Evolutionary conservation across 2,113 vertebrate genomes (phyloP).

Genomic region (Neolamprologus variostigma): DNA sequence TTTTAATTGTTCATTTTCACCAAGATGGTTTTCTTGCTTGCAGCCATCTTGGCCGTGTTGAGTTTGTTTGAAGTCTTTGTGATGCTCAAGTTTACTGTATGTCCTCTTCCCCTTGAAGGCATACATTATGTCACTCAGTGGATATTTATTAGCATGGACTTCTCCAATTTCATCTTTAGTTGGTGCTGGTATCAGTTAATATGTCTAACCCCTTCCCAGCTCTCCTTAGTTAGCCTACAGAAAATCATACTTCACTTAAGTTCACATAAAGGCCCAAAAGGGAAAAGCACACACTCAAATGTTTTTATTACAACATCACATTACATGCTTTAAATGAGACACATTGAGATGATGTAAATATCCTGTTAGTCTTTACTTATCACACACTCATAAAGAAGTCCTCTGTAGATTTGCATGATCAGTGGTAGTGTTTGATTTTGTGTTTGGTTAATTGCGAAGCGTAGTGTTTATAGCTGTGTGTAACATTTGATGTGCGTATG

Average conservation of each 20-base stretch:
- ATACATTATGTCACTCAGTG: slow-evolving; percentile 31
- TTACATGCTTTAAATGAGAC: slow-evolving; percentile 3
- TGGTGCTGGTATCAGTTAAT: slow-evolving; percentile 15
- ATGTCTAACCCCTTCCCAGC: slow-evolving; percentile 26
- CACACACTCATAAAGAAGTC: background rate
- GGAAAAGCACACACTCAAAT: background rate
- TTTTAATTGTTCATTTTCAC: slow-evolving; percentile 47
- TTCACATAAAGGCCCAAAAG: slow-evolving; percentile 3
- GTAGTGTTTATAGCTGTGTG: slow-evolving; percentile 50
- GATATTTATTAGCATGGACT: slow-evolving; percentile 56
- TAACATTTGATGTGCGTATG: slow-evolving; percentile 49
- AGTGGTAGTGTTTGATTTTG: slow-evolving; percentile 25
- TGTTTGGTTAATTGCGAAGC: slow-evolving; percentile 29
- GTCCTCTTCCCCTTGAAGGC: slow-evolving; percentile 16
- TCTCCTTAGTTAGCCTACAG: background rate
- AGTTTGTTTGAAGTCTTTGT: slow-evolving; percentile 50
- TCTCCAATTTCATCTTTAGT: slow-evolving; percentile 31
- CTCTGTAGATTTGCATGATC: slow-evolving; percentile 45
- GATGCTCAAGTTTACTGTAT: slow-evolving; percentile 43
- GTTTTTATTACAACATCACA: background rate
- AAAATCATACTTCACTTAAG: background rate
- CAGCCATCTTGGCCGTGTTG: slow-evolving; percentile 50
- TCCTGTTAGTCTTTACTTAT: background rate
- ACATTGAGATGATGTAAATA: background rate
- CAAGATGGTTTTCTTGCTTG: slow-evolving; percentile 63